These are phyloP conservation scores for Glyptemys insculpta DNA, from an alignment of 2,797 vertebrate species.

Conservation along the genomic window DNA sequence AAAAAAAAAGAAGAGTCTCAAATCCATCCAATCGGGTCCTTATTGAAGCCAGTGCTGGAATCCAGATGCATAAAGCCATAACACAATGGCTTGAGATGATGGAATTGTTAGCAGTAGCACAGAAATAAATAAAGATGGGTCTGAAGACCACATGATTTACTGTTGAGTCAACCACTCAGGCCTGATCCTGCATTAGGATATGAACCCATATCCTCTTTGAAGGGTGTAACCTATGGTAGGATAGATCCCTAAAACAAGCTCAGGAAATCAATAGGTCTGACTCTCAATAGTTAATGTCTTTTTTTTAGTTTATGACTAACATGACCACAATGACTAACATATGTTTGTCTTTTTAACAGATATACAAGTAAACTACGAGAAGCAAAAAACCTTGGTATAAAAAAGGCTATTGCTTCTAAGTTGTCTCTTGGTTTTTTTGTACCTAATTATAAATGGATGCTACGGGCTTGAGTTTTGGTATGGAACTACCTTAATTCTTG, in stretches of 20 bases:
- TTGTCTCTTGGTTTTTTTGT: constrained; percentile 77
- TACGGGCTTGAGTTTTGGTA: too few species aligned
- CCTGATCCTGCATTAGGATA: too few species aligned
- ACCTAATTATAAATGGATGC: too few species aligned
- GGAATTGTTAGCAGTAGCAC: not conserved
- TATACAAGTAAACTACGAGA: constrained; percentile 80
- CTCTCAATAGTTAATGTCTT: not conserved
- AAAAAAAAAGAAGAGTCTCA: too few species aligned
- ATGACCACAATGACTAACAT: not conserved
- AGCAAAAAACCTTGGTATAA: constrained; percentile 81
- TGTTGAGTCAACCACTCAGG: too few species aligned
- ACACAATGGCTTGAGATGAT: not conserved
- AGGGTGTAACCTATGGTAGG: too few species aligned
- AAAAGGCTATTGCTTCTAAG: constrained; percentile 80
- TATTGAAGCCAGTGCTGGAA: too few species aligned
- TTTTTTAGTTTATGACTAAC: not conserved
- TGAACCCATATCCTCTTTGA: too few species aligned
- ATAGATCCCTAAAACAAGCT: too few species aligned
- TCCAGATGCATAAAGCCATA: too few species aligned
- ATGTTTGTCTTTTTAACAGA: constrained; percentile 60
- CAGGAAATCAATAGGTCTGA: constrained; percentile 78
- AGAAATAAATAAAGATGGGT: not conserved
- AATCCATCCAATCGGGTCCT: too few species aligned
- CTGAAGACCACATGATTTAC: not conserved
- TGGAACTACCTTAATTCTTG: too few species aligned